Evolutionary conservation across 2,797 vertebrate species (phyloP), one percentile per base, ranked within the genome.

Genomic region (Anabas testudineus): DNA sequence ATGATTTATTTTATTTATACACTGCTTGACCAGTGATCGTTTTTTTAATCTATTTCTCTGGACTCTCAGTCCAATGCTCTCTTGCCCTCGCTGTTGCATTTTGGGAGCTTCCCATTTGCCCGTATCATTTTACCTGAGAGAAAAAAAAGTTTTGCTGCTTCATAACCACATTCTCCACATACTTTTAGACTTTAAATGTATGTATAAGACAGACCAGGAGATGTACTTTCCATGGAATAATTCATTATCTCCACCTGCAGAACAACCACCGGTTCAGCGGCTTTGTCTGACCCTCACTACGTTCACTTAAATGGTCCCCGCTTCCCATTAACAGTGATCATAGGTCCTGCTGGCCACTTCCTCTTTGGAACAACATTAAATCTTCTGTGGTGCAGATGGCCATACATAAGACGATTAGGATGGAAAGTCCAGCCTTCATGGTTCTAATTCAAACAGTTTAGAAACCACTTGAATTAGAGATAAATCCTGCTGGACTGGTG

Each of bases 391-490:
- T 87, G 64, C 87, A 90, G 88, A 92, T 87, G 86, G 82, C 61
- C 80, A 86, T 83, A 83, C 79, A 79, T 90, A 88, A 88, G 92
- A 90, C 87, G 89, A 92, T 93, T 93, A 89, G 68, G 71, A 85
- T 83, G 76, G 90, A 93, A 94, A 84, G 78, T 91, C 91, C 93
- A 93, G 81, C 86, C 90, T 88, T 91, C 88, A 86, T 87, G 84
- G 93, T 94, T 68, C 91, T 94, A 94, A 96, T 94, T 94, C 93
- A 91, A 94, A 95, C 89, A 93, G 93, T 97, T 96, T 95, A 93
- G 93, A 96, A 96, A 95, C 93, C 95, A 95, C 94, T 95, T 95
- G 95, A 94, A 95, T 94, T 94, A 93, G 90, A 92, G 95, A 96
- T 95, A 95, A 96, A 97, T 95, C 94, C 95, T 95, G 87, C 91